Conservation (phyloP, 2,888 invertebrate species). For the Dicranocentrus wangi region DNA sequence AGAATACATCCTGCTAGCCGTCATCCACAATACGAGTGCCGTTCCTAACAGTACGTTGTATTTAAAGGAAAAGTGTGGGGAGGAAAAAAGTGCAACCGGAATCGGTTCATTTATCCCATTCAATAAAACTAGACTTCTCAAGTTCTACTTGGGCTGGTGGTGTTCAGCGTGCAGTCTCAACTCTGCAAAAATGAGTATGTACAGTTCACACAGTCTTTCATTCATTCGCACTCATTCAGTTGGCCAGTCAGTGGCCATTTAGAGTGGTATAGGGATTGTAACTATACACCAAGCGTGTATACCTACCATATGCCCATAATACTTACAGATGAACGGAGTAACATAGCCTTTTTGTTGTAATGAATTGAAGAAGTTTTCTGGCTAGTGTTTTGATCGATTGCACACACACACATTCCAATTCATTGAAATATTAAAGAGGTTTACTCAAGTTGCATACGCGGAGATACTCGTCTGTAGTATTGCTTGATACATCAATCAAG, state of each 20-base stretch:
- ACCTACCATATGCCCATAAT: no score
- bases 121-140: conserved; percentile 26
- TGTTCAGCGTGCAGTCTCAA: no score
- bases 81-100: conserved; percentile 50
- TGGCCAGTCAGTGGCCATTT: conserved; percentile 32
- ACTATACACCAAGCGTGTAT: neutral
- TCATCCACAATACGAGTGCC: conserved; percentile 3
- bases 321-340: no score
- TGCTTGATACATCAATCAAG: neutral
- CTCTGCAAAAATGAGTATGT: neutral
- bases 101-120: conserved; percentile 58
- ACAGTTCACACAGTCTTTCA: conserved; percentile 8
- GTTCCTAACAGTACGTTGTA: neutral
- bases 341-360: conserved; percentile 5
- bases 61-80: conserved; percentile 41
- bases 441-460: neutral
- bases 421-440: conserved; percentile 27
- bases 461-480: no score
- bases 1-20: no score
- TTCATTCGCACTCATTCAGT: conserved; percentile 34
- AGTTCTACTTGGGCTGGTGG: neutral
- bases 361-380: conserved; percentile 56
- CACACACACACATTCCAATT: conserved; percentile 41
- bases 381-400: conserved; percentile 58
- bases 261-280: conserved; percentile 13